Conservation (phyloP, 2,888 invertebrate species). For the Penaeus monodon region DNA sequence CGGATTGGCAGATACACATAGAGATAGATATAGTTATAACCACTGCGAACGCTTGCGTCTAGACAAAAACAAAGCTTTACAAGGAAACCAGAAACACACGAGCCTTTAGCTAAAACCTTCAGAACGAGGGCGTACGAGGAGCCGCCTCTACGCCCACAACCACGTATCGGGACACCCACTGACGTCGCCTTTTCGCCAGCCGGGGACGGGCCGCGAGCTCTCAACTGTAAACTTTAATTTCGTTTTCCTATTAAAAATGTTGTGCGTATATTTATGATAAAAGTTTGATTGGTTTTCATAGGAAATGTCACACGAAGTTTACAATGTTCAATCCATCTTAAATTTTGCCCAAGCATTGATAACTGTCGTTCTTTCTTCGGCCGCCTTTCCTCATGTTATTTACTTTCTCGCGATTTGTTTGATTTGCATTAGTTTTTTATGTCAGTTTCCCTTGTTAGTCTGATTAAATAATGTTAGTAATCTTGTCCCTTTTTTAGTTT, state of each 20-base stretch:
- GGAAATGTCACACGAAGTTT: background rate
- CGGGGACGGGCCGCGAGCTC: background rate
- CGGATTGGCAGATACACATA: no score
- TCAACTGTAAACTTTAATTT: background rate
- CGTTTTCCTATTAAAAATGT: background rate
- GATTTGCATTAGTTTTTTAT: no score
- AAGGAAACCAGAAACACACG: no score
- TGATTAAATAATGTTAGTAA: no score
- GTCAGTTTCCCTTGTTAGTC: no score
- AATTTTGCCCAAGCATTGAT: background rate
- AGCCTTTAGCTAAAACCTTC: no score
- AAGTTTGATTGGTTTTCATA: slow-evolving; percentile 17
- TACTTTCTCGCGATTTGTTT: no score
- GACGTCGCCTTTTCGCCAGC: background rate
- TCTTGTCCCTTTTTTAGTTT: no score
- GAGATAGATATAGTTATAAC: no score
- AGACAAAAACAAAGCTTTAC: no score
- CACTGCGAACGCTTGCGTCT: no score
- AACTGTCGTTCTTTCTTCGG: background rate
- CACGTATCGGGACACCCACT: background rate
- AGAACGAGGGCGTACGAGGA: no score
- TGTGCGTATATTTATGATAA: slow-evolving; percentile 18
- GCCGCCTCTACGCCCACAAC: background rate
- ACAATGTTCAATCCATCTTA: background rate
- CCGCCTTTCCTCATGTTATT: background rate